A percentile compares a stretch with the other conserved stretches of the same genome.
Evolutionary conservation across 2,797 vertebrate genomes (phyloP).

Genomic region (Lepilemur ruficaudatus): DNA sequence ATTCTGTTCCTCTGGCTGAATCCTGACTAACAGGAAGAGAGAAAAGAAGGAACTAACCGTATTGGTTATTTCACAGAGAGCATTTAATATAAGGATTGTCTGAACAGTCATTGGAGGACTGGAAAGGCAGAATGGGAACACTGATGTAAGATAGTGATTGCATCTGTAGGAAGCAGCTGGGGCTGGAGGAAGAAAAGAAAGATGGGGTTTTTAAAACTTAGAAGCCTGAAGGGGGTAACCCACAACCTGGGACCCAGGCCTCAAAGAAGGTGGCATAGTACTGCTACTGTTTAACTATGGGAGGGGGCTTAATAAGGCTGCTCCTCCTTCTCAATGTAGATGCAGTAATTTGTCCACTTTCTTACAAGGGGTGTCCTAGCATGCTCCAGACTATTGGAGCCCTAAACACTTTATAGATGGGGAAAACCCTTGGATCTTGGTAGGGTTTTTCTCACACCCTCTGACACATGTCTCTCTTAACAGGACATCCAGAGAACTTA

Average conservation of each 20-base stretch:
- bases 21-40: background rate
- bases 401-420: background rate
- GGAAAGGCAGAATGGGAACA: background rate
- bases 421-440: background rate
- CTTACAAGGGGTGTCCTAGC: background rate
- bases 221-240: background rate
- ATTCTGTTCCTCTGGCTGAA: background rate
- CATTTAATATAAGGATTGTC: background rate
- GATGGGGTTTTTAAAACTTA: background rate
- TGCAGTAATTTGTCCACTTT: background rate
- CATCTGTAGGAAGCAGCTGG: background rate
- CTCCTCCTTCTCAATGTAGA: background rate
- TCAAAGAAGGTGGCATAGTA: background rate
- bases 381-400: background rate
- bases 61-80: background rate
- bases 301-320: background rate
- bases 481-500: background rate
- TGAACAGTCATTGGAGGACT: background rate
- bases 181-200: background rate
- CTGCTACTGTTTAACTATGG: background rate
- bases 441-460: background rate
- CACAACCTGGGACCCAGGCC: background rate
- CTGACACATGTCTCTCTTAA: background rate
- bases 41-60: background rate
- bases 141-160: background rate